Evolutionary conservation across 2,797 vertebrate species (phyloP), one percentile per base, ranked within the genome.

Genomic region (Sebastes kiyomatsui): DNA sequence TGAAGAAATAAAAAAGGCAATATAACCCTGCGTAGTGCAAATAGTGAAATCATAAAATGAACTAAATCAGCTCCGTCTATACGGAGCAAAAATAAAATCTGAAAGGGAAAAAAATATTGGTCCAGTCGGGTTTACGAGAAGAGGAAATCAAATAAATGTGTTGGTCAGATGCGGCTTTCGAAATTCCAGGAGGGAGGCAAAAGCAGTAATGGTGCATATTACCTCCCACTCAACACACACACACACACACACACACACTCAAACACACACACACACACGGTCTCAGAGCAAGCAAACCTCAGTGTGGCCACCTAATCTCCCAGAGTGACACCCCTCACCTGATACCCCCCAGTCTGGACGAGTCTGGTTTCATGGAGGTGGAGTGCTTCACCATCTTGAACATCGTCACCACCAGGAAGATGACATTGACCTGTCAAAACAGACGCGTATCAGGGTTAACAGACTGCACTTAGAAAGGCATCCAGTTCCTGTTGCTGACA

Each of bases 331-430:
- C 25, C 82, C 58, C 93, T 98, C 96, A 99, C 98, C 98, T 98
- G 97, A 99, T 99, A 95, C 97, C 98, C 95, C 99, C 98, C 94
- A 99, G 97, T 93, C 98, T 96, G 96, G 97, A 98, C 82, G 98
- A 99, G 94, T 99, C 98, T 30, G 98, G 98, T 97, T 99, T 99
- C 97, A 99, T 97, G 92, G 98, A 98, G 90, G 97, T 98, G 87
- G 98, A 98, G 92, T 99, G 97, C 93, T 98, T 99, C 96, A 99
- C 96, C 98, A 99, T 99, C 97, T 99, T 99, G 96, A 97, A 98
- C 96, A 99, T 95, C 72, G 98, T 99, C 96, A 99, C 97, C 94
- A 98, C 96, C 97, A 99, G 96, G 95, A 99, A 97, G 96, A 98
- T 96, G 96, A 99, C 95, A 95, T 99, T 99, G 95, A 99, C 96